Evolutionary conservation across 2,888 invertebrate species (phyloP).

Genomic region (Idaea biselata): DNA sequence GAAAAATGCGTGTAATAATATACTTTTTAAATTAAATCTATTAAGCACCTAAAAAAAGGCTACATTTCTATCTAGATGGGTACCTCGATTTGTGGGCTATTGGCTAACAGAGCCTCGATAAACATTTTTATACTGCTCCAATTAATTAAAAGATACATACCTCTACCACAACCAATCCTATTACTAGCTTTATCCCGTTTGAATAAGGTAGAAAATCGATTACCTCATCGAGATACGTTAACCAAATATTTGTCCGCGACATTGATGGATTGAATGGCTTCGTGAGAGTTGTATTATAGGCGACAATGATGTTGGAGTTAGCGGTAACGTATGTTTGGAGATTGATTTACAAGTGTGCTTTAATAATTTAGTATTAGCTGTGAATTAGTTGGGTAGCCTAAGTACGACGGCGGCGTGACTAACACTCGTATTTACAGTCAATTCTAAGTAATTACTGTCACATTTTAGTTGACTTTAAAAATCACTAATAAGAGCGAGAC

Average conservation of each 20-base stretch:
- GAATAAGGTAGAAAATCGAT: constrained; percentile 22
- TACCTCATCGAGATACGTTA: constrained; percentile 16
- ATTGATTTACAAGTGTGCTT: background rate
- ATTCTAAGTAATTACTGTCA: too few relatives aligned
- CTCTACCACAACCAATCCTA: constrained; percentile 3
- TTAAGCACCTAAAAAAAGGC: too few relatives aligned
- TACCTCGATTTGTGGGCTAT: background rate
- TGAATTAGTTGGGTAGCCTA: background rate
- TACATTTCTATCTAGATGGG: background rate
- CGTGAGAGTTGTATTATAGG: constrained; percentile 40
- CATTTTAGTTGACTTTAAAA: too few relatives aligned
- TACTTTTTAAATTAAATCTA: too few relatives aligned
- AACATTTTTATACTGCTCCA: background rate
- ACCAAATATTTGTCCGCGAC: constrained; percentile 46
- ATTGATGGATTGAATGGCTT: constrained; percentile 45
- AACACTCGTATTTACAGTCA: background rate
- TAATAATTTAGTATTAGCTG: background rate
- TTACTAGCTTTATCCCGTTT: background rate
- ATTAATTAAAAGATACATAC: background rate
- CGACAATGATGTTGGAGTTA: constrained; percentile 1
- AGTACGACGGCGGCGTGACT: background rate
- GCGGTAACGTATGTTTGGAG: background rate
- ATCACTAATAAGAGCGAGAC: too few relatives aligned
- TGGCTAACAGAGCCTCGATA: background rate
- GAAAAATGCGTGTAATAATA: too few relatives aligned